Percentiles rank a stretch among this genome's conserved stretches.
phyloP scores from a whole-genome alignment of 2,888 invertebrate genomes.

The Diarsia rubi region DNA sequence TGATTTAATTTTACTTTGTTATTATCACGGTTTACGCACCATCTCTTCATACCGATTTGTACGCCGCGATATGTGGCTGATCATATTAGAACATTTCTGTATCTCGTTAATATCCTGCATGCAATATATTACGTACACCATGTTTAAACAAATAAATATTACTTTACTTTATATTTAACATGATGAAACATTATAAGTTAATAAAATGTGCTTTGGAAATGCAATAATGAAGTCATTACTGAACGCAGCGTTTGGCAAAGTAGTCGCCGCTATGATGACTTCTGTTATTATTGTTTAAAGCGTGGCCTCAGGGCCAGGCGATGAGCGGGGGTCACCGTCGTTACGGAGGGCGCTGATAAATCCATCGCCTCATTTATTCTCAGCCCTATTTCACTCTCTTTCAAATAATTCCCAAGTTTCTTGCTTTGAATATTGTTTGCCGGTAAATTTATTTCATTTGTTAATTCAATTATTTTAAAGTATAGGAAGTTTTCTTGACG shows the following conservation, averaged over 20 bases:
- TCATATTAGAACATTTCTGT: no score
- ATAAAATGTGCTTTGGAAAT: background rate
- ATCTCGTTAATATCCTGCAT: no score
- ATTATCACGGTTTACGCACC: no score
- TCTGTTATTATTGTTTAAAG: background rate
- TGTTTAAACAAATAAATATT: no score
- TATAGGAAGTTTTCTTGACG: constrained; percentile 40
- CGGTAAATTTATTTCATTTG: constrained; percentile 59
- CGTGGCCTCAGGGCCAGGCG: no score
- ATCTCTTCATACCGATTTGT: no score
- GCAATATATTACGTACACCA: no score
- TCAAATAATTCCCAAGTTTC: constrained; percentile 50
- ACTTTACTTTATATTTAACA: no score
- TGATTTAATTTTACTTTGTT: no score
- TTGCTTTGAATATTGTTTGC: constrained; percentile 54
- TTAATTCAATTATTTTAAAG: constrained; percentile 61
- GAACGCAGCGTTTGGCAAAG: background rate
- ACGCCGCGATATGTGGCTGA: no score
- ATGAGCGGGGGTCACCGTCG: background rate
- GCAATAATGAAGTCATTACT: background rate
- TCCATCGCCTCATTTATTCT: constrained; percentile 44
- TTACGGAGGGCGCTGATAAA: constrained; percentile 21
- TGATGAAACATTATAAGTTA: background rate
- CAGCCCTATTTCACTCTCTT: constrained; percentile 31
- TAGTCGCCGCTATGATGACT: background rate